Evolutionary conservation across 1,140 invertebrate species (phyloP), one percentile per base, ranked within the genome.

Genomic region (Paracyclopina nana): DNA sequence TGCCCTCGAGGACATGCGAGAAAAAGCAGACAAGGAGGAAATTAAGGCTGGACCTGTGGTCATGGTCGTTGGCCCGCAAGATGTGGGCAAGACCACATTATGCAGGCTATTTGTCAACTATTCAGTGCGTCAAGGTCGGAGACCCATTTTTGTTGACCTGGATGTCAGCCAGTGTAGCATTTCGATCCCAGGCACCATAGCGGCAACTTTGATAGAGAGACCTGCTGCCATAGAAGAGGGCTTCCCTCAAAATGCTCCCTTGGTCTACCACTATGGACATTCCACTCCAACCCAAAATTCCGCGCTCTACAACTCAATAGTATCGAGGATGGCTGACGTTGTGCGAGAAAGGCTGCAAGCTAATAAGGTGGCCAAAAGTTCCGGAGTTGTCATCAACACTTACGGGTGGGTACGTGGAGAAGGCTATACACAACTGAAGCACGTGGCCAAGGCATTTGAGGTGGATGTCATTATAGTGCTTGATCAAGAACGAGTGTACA

Each of bases 361-460:
- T 38, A 90, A 87, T 62, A 81, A 80, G 60, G 85, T 83, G 69
- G 77, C 79, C 0, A 79, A 80, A 61, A 71, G 72, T 34, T 92
- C 88, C 25, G 94, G 94, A n/a, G 80, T 87, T 1, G 78, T 99
- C 28, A 91, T 99, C 45, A 98, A 99, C 62, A 98, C 94, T 0
- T 92, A 88, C 60, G 92, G 92, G 1, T 98, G 90, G 90, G 77
- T 96, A 0, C 88, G 91, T 68, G 82, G 76, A 1, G 78, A 76
- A 6, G 88, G 86, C 0, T 91, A 88, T 60, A 78, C 79, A 59
- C 69, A 80, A 38, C 61, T 88, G 9, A 75, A 78, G 8, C 82
- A 92, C 59, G 78, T 85, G 4, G 85, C 87, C 0, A 77, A 85
- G 60, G 81, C 82, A 5, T 97, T 97, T 67, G 84, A 94, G 71